Evolutionary conservation across 1,140 invertebrate genomes (phyloP), one percentile per base, ranked within the genome.

Genomic region (Bombus vancouverensis): DNA sequence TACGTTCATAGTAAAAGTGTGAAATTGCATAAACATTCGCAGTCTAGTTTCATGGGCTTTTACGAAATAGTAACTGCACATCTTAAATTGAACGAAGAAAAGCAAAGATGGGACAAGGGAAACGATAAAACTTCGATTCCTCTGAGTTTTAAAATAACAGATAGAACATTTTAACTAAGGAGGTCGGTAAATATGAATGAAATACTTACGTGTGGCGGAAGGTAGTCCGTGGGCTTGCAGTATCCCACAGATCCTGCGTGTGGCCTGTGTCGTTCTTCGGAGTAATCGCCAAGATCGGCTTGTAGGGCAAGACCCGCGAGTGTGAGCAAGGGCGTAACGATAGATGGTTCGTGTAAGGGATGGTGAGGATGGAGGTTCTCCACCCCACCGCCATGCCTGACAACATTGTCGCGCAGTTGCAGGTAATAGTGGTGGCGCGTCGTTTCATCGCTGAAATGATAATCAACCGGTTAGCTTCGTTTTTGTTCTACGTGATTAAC

Each of bases 401-500:
- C 96, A 39, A 99, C 97, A 95, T 99, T 99, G 93, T 98, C 97
- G 62, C 98, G 97, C 92, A 99, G 95, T 95, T 99, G 99, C 88
- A 99, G 96, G 94, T 99, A 99, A 94, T 99, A 99, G 92, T 99
- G 97, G 92, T 98, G 98, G 39, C 98, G 96, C 15, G 98, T 98
- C 82, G 98, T 97, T 92, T 98, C 98, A 96, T 99, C 98, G 94
- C 97, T 97, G 93, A 72, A 94, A 95, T 86, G 90, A 81, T 44
- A 77, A 91, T 37, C 44, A 62, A 77, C 65, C 2, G 25, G 13
- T 72, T 42, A 62, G 18, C n/a, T 8, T 57, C 28, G 1, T 53
- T n/a, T 70, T 73, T 34, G 3, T 62, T 32, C 68, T 28, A 65
- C 44, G 37, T 53, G 62, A 73, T 70, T n/a, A 39, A 42, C 12